phyloP scores from a whole-genome alignment of 2,888 invertebrate species.

The Dryocosmus kuriphilus region DNA sequence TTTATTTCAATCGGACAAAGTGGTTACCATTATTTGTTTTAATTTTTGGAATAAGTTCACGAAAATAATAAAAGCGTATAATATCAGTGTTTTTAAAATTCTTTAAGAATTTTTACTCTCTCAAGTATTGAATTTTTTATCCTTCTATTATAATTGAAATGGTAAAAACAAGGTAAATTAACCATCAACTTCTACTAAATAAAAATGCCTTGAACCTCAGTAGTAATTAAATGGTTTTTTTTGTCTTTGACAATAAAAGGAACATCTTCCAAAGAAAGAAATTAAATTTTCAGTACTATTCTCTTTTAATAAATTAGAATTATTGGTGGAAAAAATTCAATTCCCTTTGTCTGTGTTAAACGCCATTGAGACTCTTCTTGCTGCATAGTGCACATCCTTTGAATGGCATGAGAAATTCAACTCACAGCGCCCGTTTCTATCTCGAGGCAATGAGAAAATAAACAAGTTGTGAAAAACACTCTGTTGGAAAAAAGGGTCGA shows the following conservation, averaged over 20 bases:
- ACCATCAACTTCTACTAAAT: not conserved
- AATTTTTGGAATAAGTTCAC: too few species aligned
- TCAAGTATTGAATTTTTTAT: too few species aligned
- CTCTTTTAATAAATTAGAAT: not conserved
- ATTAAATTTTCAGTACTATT: constrained; percentile 19
- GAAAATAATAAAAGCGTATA: too few species aligned
- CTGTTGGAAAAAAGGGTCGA: not conserved
- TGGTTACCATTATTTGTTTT: too few species aligned
- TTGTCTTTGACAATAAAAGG: not conserved
- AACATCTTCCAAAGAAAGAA: not conserved
- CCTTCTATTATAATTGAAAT: not conserved
- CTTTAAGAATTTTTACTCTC: not conserved
- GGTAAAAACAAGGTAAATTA: not conserved
- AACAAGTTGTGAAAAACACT: constrained; percentile 22
- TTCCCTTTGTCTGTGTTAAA: constrained; percentile 11
- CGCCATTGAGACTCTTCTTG: constrained; percentile 8
- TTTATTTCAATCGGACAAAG: too few species aligned
- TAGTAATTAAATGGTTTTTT: not conserved
- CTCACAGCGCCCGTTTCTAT: not conserved
- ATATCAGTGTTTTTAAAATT: too few species aligned
- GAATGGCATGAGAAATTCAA: not conserved
- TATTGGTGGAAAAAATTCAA: not conserved
- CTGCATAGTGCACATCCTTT: not conserved
- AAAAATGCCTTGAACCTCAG: not conserved
- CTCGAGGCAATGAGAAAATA: constrained; percentile 13